Evolutionary conservation across 2,113 vertebrate species (phyloP).

Genomic region (Microtus pennsylvanicus): DNA sequence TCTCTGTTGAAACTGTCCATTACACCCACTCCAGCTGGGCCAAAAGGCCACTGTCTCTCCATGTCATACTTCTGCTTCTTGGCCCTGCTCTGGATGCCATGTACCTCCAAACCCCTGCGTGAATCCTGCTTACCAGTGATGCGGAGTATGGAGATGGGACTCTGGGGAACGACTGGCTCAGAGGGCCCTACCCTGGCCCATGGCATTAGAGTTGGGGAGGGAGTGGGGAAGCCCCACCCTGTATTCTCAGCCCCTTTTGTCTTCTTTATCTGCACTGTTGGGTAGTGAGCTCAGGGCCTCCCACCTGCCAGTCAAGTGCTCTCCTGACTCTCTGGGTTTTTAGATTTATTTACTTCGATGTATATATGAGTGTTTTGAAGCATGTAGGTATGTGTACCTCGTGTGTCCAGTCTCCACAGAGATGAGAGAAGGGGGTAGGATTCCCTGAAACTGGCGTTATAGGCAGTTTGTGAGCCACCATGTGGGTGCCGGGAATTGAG

Average conservation of each 20-base stretch:
- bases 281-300: not conserved
- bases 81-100: not conserved
- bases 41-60: rapidly evolving
- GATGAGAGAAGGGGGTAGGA: no score
- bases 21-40: rapidly evolving
- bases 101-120: not conserved
- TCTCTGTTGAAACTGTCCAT: rapidly evolving
- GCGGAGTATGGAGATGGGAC: not conserved
- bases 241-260: not conserved
- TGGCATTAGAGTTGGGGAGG: not conserved
- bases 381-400: not conserved
- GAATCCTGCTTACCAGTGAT: not conserved
- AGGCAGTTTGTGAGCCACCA: not conserved
- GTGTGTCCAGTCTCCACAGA: not conserved
- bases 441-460: not conserved
- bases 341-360: not conserved
- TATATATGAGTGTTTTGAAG: not conserved
- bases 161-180: not conserved
- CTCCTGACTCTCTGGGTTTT: not conserved
- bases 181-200: not conserved
- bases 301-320: not conserved
- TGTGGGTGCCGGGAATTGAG: not conserved
- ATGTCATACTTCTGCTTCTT: rapidly evolving
- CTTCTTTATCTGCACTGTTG: not conserved
- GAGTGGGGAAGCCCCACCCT: not conserved